Evolutionary conservation across 2,797 vertebrate species (phyloP), one percentile per base, ranked within the genome.

Genomic region (Hirundo rustica): DNA sequence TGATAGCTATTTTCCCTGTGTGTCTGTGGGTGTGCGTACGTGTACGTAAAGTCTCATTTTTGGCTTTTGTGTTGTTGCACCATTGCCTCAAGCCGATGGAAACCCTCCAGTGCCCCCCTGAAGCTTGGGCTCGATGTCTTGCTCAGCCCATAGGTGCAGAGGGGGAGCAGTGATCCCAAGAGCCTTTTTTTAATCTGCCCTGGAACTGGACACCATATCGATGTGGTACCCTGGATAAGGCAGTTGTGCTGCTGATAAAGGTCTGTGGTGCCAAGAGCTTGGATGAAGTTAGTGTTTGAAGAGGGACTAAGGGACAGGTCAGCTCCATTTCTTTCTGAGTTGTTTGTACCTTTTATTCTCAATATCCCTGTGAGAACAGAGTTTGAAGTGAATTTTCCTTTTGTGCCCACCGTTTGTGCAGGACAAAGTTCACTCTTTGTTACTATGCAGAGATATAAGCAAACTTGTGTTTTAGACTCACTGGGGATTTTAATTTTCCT

Each of bases 1-100:
- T 84, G 94, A 94, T 95, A 94, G 95, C 93, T 94, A 19, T 97
- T 97, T 97, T 96, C 95, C 94, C 94, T 30, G 64, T 65, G 78
- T 75, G 95, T 85, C 89, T 89, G 45, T 36, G 82, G 47, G 70
- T 48, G 65, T 74, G 47, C 8, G 16, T 10, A 8, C 2, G 5
- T 80, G 89, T 42, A 65, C 5, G 12, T 81, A 30, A 93, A 95
- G 83, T 88, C 77, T 94, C 44, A n/a, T 65, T 96, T 96, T 97
- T 10, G 12, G 88, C 88, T 97, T 96, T 93, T 89, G 79, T 92
- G 94, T 22, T 11, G 51, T 91, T 85, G 80, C 50, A 30, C 72
- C 14, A 0, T 6, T 73, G 68, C 82, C 66, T 34, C 51, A 89
- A 93, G 89, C 89, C 1, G 32, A 82, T 75, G 88, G 72, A 73